Conservation (phyloP, 2,113 vertebrate genomes). For the Turnix velox region DNA sequence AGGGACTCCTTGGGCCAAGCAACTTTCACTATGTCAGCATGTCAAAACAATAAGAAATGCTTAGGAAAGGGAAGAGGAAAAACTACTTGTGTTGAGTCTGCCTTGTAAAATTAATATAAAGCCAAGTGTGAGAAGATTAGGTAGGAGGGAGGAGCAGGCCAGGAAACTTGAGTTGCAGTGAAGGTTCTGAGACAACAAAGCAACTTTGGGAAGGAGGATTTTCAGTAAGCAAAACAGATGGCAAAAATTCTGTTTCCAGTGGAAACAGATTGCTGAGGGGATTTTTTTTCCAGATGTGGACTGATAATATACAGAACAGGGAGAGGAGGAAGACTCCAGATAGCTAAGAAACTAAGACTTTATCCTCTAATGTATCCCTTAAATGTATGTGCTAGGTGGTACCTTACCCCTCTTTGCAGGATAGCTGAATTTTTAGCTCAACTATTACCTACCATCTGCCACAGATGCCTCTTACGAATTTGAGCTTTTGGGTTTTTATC, state of each 20-base stretch:
- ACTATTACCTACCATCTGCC: neutral
- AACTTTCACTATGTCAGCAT: neutral
- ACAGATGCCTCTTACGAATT: neutral
- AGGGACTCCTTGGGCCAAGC: neutral
- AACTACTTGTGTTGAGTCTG: neutral
- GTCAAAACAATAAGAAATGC: neutral
- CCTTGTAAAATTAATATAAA: neutral
- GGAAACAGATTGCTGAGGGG: neutral
- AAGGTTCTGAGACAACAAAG: neutral
- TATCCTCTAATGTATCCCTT: neutral
- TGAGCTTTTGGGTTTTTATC: neutral
- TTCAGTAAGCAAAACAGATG: neutral
- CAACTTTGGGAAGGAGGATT: neutral
- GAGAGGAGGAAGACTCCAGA: neutral
- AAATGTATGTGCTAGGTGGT: neutral
- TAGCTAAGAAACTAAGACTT: neutral
- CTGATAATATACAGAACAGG: neutral
- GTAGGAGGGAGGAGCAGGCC: neutral
- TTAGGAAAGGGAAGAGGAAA: neutral
- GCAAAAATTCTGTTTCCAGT: neutral
- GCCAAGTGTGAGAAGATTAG: neutral
- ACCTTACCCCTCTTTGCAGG: neutral
- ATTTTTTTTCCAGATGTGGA: neutral
- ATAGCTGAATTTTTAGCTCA: neutral
- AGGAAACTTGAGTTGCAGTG: neutral